Evolutionary conservation across 1,140 invertebrate species (phyloP), one percentile per base, ranked within the genome.

Genomic region (Oedothorax gibbosus): DNA sequence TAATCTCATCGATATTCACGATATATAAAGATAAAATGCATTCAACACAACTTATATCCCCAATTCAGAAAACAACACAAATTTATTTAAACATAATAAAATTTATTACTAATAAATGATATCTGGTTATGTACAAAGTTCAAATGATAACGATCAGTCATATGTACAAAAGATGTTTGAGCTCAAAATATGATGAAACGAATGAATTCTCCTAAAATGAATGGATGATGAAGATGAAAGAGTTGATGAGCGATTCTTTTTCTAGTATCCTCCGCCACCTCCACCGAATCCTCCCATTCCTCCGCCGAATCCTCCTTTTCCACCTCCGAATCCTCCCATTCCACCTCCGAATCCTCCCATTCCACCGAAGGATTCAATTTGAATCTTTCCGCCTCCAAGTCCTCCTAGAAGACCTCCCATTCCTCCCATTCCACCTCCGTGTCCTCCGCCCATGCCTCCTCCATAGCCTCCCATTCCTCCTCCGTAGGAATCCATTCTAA

Each of bases 221-320:
- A 68, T 35, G 35, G 35, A 35, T 35, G 35, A 35, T 35, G 35
- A 2, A 35, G 35, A 35, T 35, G 35, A 35, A 35, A 35, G 35
- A 35, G 35, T 35, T 35, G 35, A 35, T 35, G 35, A 35, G 18
- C 14, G 12, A n/a, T 62, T 75, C 60, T 11, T 75, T 77, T 65
- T 64, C 57, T 50, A 77, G 15, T n/a, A 64, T 3, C 53, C 75
- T 53, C 35, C 53, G 21, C 75, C 75, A 64, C 77, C 77, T 56
- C 77, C 77, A n/a, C 57, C 56, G n/a, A n/a, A 54, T 54, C 77
- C 77, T 10, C 64, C 65, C 3, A 21, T 50, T 15, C 57, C 75
- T 0, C 56, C 60, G 9, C 75, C 75, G 10, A 49, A 62, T 7
- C 57, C 12, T 2, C 60, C 56, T 5, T 56, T 64, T 35, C 62